A percentile compares a stretch with the other conserved stretches of the same genome.
phyloP scores from a whole-genome alignment of 1,140 invertebrate genomes.

The Drosophila setifemur region DNA sequence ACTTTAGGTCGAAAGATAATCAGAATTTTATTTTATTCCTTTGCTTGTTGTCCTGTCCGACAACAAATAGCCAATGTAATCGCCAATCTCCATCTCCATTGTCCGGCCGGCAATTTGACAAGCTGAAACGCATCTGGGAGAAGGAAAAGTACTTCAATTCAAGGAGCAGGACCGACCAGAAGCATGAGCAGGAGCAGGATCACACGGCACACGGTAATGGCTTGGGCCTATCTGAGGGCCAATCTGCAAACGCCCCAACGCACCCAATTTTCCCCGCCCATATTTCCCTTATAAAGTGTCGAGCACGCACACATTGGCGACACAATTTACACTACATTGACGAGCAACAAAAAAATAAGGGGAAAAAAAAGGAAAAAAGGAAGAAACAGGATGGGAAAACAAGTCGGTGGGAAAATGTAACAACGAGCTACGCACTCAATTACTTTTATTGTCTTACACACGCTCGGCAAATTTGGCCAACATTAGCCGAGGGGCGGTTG shows the following conservation, averaged over 20 bases:
- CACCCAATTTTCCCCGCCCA: slow-evolving; percentile 53
- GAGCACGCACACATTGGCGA: slow-evolving; percentile 32
- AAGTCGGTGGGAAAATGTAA: slow-evolving; percentile 34
- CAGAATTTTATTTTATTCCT: slow-evolving; percentile 7
- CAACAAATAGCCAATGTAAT: slow-evolving; percentile 37
- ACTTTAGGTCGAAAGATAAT: slow-evolving; percentile 15
- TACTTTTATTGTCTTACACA: slow-evolving; percentile 80
- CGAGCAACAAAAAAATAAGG: slow-evolving; percentile 42
- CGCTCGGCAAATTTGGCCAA: slow-evolving; percentile 65
- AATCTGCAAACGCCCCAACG: slow-evolving; percentile 57
- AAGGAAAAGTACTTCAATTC: too few relatives aligned
- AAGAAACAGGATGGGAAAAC: slow-evolving; percentile 15
- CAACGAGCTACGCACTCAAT: slow-evolving; percentile 68
- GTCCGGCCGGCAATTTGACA: slow-evolving; percentile 34
- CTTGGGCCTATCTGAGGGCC: slow-evolving; percentile 61
- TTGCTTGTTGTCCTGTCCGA: slow-evolving; percentile 1
- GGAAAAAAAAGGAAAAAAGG: slow-evolving; percentile 3
- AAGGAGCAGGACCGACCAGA: not conserved
- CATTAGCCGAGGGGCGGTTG: slow-evolving; percentile 38
- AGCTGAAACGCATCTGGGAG: slow-evolving; percentile 2
- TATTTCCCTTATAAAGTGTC: slow-evolving; percentile 36
- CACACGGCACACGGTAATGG: slow-evolving; percentile 62
- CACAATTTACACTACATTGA: slow-evolving; percentile 79
- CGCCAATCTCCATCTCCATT: slow-evolving; percentile 27
- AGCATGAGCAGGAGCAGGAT: not conserved